Percentiles rank a stretch among this genome's conserved stretches.
phyloP scores from a whole-genome alignment of 2,113 vertebrate genomes.

The Willisornis vidua region DNA sequence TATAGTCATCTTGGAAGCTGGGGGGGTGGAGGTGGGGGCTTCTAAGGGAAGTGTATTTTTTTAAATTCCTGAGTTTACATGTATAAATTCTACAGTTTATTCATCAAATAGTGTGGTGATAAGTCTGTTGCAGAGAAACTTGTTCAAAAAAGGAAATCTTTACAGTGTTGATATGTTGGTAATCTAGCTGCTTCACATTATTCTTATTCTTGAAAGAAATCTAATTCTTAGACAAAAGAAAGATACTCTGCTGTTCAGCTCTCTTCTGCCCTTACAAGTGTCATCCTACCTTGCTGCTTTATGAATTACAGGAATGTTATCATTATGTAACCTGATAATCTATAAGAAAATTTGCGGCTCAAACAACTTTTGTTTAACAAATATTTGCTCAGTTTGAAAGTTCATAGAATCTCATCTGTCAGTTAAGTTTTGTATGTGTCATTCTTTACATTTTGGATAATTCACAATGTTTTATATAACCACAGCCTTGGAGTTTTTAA shows the following conservation, averaged over 20 bases:
- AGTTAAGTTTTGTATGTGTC: neutral
- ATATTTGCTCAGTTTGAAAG: constrained; percentile 11
- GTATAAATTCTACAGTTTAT: neutral
- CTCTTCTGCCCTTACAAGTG: neutral
- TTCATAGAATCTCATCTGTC: neutral
- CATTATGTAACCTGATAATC: neutral
- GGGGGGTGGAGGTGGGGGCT: too few relatives aligned
- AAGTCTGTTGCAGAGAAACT: neutral
- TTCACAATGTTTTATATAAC: constrained; percentile 35
- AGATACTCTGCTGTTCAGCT: constrained; percentile 3
- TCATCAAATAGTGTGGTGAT: neutral
- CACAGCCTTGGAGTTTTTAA: constrained; percentile 25
- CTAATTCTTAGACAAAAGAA: constrained; percentile 32
- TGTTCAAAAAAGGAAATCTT: constrained; percentile 39
- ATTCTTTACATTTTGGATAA: constrained; percentile 34
- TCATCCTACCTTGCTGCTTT: constrained; percentile 20
- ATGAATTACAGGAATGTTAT: neutral
- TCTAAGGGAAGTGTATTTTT: neutral
- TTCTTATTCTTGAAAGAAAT: constrained; percentile 47
- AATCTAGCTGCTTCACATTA: constrained; percentile 43
- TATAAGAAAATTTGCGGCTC: neutral
- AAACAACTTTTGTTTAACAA: constrained; percentile 41
- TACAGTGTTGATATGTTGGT: neutral
- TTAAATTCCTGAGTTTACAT: neutral
- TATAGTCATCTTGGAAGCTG: neutral